Evolutionary conservation across 2,113 vertebrate species (phyloP).

Genomic region (Silurus glanis): DNA sequence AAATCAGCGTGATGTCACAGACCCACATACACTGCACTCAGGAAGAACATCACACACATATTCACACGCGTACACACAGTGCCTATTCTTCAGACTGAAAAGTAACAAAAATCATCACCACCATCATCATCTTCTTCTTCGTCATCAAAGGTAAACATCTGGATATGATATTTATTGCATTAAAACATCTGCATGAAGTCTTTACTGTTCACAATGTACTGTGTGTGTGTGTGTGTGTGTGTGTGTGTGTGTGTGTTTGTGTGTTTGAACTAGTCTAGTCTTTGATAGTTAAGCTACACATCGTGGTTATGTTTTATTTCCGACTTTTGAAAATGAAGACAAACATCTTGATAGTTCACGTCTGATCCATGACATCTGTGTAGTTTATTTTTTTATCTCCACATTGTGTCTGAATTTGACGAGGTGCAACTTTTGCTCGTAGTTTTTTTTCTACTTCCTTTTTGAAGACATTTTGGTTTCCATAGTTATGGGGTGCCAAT

Average conservation of each 20-base stretch:
- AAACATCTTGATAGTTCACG: not conserved
- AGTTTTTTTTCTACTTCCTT: conserved; percentile 2
- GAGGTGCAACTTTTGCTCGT: not conserved
- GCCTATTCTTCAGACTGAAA: not conserved
- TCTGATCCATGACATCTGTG: not conserved
- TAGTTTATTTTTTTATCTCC: not conserved
- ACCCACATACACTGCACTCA: not conserved
- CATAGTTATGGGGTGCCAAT: not conserved
- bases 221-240: not conserved
- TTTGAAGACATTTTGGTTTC: conserved; percentile 2
- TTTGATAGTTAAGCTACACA: not conserved
- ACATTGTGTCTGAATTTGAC: not conserved
- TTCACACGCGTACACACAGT: not conserved
- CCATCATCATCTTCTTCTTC: not conserved
- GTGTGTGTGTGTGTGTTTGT: not conserved
- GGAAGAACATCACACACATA: not conserved
- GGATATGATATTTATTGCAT: not conserved
- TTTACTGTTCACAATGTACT: not conserved
- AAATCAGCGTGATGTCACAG: conserved; percentile 2
- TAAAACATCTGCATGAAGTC: not conserved
- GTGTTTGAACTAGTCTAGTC: not conserved
- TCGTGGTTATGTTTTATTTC: not conserved
- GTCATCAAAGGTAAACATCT: conserved; percentile 8
- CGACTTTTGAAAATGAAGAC: not conserved
- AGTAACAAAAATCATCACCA: not conserved